Base-by-base conservation (phyloP, 1,140 invertebrate species). In the Drosophila repleta region DNA sequence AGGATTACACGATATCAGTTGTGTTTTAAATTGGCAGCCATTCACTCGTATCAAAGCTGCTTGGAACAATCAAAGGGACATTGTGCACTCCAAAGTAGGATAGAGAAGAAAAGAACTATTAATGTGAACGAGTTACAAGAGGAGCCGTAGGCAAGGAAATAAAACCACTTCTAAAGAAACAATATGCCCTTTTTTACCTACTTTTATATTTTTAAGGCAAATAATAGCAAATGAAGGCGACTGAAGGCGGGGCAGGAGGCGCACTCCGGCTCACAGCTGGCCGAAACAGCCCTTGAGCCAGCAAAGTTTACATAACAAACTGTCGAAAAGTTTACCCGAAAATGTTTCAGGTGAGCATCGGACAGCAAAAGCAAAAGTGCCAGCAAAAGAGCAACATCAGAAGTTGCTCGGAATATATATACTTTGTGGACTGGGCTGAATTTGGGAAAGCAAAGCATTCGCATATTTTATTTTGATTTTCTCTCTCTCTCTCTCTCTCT, bases 331-430 rank as follows among this genome's bases (percentile, higher is more conserved):
- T 84, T 83, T 72, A 32, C 46, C 60, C 56, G 46, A 76, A 84
- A 80, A 72, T 84, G 67, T 84, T 83, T 76, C 70, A 79, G 80
- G 81, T 76, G 76, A 83, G 76, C 76, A 65, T 21, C 67, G 63
- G 55, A 56, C 66, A 68, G 57, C 68, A 43, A 43, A 43, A 57
- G n/a, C 57, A 58, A 58, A 29, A 46, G 17, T 29, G 35, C 11
- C 57, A 45, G 39, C 48, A 65, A 71, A 39, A 66, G 69, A 72
- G 32, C 69, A 55, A 60, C 76, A 79, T 78, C 64, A 82, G 87
- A 57, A 87, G 82, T 85, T 82, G 26, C 37, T 43, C 52, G 26
- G 74, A 74, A 81, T 81, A 58, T 60, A 55, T 55, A 41, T 41
- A 13, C 13, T 43, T 15, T n/a, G n/a, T 15, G 52, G 10, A 13